Conservation (phyloP, 2,113 vertebrate genomes). For the Porphyrio hochstetteri region DNA sequence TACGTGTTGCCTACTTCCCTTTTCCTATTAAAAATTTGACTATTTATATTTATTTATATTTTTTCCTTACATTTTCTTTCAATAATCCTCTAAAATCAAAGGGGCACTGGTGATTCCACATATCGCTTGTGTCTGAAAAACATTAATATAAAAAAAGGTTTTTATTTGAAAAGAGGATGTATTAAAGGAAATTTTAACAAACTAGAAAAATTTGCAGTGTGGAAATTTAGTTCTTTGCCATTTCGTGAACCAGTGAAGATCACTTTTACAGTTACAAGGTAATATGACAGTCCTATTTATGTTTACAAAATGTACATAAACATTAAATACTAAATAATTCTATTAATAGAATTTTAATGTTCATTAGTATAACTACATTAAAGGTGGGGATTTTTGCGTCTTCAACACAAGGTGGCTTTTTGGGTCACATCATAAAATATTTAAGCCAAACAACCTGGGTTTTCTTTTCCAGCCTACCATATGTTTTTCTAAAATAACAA, state of each 20-base stretch:
- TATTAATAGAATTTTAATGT: neutral
- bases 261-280: neutral
- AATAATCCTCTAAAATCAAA: neutral
- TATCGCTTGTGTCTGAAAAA: neutral
- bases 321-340: neutral
- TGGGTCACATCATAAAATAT: neutral
- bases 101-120: neutral
- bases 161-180: neutral
- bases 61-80: neutral
- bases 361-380: neutral
- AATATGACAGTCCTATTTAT: neutral
- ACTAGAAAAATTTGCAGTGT: neutral
- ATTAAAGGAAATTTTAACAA: neutral
- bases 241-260: neutral
- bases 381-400: neutral
- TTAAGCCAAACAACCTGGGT: neutral
- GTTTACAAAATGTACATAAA: neutral
- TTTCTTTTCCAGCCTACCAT: conserved; percentile 25
- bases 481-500: conserved; percentile 71
- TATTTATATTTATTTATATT: neutral
- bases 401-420: neutral
- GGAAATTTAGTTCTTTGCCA: neutral
- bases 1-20: neutral
- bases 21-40: neutral
- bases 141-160: neutral